Base-by-base conservation (phyloP, 2,888 invertebrate species). In the Sminthurides aquaticus region DNA sequence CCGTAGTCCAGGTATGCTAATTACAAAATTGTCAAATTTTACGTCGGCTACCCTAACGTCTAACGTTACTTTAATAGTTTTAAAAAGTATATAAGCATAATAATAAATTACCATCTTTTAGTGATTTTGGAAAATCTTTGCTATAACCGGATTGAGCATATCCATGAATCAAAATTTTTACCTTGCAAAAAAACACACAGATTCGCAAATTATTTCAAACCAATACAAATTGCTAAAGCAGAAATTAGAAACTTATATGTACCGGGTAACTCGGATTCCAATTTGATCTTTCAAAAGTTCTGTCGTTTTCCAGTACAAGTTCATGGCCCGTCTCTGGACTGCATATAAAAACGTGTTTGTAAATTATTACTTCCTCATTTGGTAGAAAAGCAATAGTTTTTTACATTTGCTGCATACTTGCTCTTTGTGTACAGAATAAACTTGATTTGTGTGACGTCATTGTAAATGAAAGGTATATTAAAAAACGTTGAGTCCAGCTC, bases 81-180 rank as follows among this genome's bases (percentile, higher is more conserved):
- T 43, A 8, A 43, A 43, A 43, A 20, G 11, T 52, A 8, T 52
- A 20, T 52, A n/a, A 20, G 20, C 25, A 15, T 54, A 8, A 8
- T 11, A 54, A 54, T 5, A 15, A 20, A n/a, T 62, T 59, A 71
- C 71, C 70, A 60, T 69, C 62, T 29, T 68, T 70, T 3, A 72
- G 56, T 18, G 68, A 67, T 49, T 67, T 67, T n/a, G 72, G 72
- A 65, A 72, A 72, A 57, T 72, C 72, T 43, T 65, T 62, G 22
- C 71, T 70, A 28, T 67, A 67, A 24, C 66, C 60, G 28, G 62
- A 67, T 48, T 71, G 71, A 55, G 70, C 68, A 68, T 71, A 72
- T 1, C 72, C 72, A 64, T 72, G 72, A 20, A 72, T 70, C 11
- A 72, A 58, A 26, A 72, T 69, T 67, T 72, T 72, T 0, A 52